phyloP scores from a whole-genome alignment of 2,888 invertebrate species.

The Aporophyla lueneburgensis region DNA sequence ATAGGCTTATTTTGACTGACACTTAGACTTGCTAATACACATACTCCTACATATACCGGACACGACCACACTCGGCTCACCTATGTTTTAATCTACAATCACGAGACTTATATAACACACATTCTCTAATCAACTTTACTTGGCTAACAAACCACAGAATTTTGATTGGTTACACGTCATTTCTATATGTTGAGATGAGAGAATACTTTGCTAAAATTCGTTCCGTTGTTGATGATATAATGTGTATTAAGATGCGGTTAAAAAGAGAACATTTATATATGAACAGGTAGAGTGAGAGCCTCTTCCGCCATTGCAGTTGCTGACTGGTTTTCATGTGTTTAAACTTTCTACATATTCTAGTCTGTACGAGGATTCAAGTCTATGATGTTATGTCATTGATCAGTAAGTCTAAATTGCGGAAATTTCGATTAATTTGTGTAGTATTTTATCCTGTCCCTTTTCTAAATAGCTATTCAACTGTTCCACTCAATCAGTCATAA shows the following conservation, averaged over 20 bases:
- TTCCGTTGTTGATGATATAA: conserved; percentile 28
- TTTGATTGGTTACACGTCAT: conserved; percentile 50
- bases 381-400: background rate
- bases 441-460: background rate
- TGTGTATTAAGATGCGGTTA: conserved; percentile 19
- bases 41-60: background rate
- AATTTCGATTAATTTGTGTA: background rate
- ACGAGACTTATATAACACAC: conserved; percentile 43
- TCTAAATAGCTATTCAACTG: background rate
- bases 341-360: background rate
- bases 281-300: background rate
- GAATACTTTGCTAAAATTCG: conserved; percentile 23
- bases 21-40: conserved; percentile 12
- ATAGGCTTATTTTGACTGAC: background rate
- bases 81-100: conserved; percentile 28
- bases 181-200: conserved; percentile 18
- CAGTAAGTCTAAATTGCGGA: background rate
- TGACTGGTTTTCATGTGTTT: conserved; percentile 1
- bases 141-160: conserved; percentile 42
- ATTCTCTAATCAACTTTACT: conserved; percentile 56
- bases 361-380: background rate
- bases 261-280: conserved; percentile 8
- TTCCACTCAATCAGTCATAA: background rate
- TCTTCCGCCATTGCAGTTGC: conserved; percentile 4
- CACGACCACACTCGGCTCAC: background rate